phyloP scores from a whole-genome alignment of 2,113 vertebrate species.

The Ammodytes dubius region DNA sequence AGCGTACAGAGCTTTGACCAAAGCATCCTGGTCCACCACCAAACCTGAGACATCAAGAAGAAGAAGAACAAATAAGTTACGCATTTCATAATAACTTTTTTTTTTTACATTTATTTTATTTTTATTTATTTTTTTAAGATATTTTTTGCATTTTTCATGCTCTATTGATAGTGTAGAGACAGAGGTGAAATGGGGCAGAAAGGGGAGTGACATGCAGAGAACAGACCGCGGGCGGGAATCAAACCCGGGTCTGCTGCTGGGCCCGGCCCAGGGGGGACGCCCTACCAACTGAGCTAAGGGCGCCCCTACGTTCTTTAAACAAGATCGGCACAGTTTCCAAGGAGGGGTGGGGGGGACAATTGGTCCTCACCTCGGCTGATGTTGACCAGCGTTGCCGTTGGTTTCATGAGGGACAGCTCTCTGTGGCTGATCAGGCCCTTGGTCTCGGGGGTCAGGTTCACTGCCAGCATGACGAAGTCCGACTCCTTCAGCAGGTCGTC shows the following conservation, averaged over 20 bases:
- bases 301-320: background rate
- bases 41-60: slow-evolving; percentile 67
- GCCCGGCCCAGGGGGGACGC: no score
- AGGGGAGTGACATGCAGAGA: no score
- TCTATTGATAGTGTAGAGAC: no score
- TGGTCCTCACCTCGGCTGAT: slow-evolving; percentile 70
- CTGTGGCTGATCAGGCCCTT: slow-evolving; percentile 66
- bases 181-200: no score
- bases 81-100: background rate
- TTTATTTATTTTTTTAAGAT: no score
- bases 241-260: no score
- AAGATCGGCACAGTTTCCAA: background rate
- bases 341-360: background rate
- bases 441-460: slow-evolving; percentile 66
- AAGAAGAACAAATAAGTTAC: background rate
- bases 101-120: no score
- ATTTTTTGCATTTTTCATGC: no score
- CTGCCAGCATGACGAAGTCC: slow-evolving; percentile 67
- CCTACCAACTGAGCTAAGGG: no score
- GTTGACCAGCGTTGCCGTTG: slow-evolving; percentile 78
- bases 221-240: no score
- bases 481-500: slow-evolving; percentile 70
- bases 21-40: slow-evolving; percentile 83
- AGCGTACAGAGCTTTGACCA: slow-evolving; percentile 79
- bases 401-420: slow-evolving; percentile 78